phyloP scores from a whole-genome alignment of 2,113 vertebrate species.

The Phyllopteryx taeniolatus region DNA sequence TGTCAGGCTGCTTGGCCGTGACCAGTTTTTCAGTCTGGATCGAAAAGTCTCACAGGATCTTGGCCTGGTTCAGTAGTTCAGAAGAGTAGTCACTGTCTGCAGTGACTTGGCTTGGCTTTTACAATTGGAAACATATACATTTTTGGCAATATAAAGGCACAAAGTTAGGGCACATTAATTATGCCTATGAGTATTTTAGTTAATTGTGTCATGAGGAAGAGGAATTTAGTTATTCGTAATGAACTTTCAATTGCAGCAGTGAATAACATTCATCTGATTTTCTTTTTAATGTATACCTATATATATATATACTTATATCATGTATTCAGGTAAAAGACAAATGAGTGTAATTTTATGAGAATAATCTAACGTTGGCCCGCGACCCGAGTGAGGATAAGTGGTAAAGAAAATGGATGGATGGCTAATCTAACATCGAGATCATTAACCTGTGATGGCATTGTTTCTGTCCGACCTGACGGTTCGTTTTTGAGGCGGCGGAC shows the following conservation, averaged over 20 bases:
- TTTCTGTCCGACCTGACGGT: constrained; percentile 30
- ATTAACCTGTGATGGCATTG: not conserved
- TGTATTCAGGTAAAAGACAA: not conserved
- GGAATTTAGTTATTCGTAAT: too few relatives aligned
- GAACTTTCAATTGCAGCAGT: not conserved
- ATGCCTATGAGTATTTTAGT: not conserved
- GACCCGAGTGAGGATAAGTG: too few relatives aligned
- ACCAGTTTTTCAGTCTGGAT: too few relatives aligned
- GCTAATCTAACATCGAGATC: not conserved
- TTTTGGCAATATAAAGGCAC: not conserved
- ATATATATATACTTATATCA: not conserved
- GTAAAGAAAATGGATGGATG: too few relatives aligned
- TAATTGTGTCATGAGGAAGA: too few relatives aligned
- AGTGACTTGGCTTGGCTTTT: too few relatives aligned
- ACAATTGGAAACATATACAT: too few relatives aligned
- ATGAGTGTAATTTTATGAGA: not conserved
- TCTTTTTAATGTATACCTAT: not conserved
- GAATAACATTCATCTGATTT: not conserved
- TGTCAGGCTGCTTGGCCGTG: too few relatives aligned
- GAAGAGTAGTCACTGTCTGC: too few relatives aligned
- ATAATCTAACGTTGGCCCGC: not conserved
- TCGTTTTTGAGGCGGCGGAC: constrained; percentile 43
- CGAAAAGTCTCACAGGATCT: too few relatives aligned
- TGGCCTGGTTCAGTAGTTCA: too few relatives aligned
- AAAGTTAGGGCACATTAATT: not conserved